Evolutionary conservation across 2,888 invertebrate genomes (phyloP).

Genomic region (Andricus curvator): DNA sequence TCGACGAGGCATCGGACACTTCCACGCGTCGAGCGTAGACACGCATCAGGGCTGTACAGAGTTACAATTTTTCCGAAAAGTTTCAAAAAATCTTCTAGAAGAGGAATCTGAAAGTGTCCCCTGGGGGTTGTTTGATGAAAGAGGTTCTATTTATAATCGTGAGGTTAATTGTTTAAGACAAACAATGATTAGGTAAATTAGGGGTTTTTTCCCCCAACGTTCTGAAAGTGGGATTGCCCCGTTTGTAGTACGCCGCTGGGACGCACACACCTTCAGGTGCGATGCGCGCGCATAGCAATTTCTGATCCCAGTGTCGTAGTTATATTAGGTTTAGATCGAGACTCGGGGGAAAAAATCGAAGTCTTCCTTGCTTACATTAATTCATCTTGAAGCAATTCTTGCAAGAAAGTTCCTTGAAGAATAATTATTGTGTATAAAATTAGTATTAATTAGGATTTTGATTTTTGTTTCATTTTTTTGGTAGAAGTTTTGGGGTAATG

Average conservation of each 20-base stretch:
- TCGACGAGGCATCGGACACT: slow-evolving; percentile 44
- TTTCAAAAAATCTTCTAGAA: background rate
- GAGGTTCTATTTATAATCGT: background rate
- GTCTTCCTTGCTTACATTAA: background rate
- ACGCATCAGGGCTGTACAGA: slow-evolving; percentile 19
- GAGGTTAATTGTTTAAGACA: background rate
- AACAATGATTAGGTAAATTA: background rate
- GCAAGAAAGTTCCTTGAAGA: background rate
- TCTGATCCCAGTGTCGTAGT: slow-evolving; percentile 52
- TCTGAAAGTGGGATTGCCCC: slow-evolving; percentile 28
- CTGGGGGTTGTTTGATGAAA: background rate
- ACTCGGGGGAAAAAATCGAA: slow-evolving; percentile 28
- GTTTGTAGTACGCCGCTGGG: background rate
- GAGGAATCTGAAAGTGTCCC: background rate
- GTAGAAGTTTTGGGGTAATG: background rate
- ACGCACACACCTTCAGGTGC: slow-evolving; percentile 49
- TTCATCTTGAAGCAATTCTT: slow-evolving; percentile 8
- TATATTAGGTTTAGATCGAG: slow-evolving; percentile 53
- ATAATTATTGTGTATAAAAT: background rate
- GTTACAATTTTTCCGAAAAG: background rate
- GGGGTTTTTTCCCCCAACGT: background rate
- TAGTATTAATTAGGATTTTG: background rate
- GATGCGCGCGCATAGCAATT: slow-evolving; percentile 67
- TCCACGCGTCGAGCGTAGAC: slow-evolving; percentile 54
- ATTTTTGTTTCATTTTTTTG: background rate